Conservation (phyloP, 2,797 vertebrate genomes). For the Lacerta bilineata region DNA sequence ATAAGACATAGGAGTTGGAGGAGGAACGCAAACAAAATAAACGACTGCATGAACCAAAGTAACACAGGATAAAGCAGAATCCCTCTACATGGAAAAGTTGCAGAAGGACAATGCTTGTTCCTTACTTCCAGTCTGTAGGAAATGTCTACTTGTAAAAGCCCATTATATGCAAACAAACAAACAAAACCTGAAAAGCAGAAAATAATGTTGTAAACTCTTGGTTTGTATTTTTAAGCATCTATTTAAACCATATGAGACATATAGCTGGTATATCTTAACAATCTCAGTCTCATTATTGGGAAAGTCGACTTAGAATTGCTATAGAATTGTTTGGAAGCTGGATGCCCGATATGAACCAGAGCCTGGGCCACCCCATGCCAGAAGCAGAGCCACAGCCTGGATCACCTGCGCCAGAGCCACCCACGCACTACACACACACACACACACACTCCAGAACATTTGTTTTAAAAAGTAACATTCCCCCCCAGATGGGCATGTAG, state of each 20-base stretch:
- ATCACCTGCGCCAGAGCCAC: too few species aligned
- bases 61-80: constrained; percentile 33
- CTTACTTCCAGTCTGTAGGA: constrained; percentile 35
- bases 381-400: too few species aligned
- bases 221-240: neutral
- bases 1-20: neutral
- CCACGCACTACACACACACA: too few species aligned
- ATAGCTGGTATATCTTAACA: constrained; percentile 32
- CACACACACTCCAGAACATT: too few species aligned
- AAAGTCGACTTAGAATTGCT: constrained; percentile 23
- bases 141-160: constrained; percentile 38
- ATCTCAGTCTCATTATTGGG: constrained; percentile 34
- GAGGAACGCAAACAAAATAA: constrained; percentile 13
- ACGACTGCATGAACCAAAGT: neutral
- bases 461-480: too few species aligned
- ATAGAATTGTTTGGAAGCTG: neutral
- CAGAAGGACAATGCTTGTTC: constrained; percentile 18
- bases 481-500: too few species aligned
- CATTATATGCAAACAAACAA: constrained; percentile 35
- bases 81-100: constrained; percentile 9
- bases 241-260: constrained; percentile 43
- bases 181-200: neutral
- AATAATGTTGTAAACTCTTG: constrained; percentile 44
- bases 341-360: neutral
- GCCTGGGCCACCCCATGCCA: too few species aligned